Evolutionary conservation across 2,888 invertebrate species (phyloP).

Genomic region (Harpagoxenus sublaevis): DNA sequence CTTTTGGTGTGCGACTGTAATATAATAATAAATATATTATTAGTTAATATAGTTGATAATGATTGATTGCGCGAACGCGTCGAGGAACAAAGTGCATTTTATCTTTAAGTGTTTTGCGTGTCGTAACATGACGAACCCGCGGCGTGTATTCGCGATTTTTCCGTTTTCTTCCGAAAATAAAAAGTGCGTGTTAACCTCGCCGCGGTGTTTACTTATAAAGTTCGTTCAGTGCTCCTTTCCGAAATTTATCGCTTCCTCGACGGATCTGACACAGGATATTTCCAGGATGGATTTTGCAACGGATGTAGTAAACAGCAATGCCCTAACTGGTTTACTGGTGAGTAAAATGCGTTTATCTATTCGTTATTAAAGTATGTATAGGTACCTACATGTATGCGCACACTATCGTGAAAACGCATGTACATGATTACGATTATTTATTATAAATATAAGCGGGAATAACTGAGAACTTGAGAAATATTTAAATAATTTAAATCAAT

Average conservation of each 20-base stretch:
- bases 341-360: background rate
- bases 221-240: background rate
- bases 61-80: background rate
- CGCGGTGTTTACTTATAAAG: too few relatives aligned
- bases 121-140: background rate
- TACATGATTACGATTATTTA: background rate
- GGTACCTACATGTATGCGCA: background rate
- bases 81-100: background rate
- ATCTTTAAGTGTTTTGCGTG: background rate
- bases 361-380: background rate
- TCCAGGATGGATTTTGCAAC: background rate
- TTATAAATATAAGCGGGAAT: background rate
- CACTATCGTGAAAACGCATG: background rate
- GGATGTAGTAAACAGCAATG: background rate
- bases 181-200: background rate
- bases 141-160: background rate
- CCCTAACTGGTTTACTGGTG: background rate
- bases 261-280: background rate
- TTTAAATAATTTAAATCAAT: background rate
- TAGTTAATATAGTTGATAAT: background rate
- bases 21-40: background rate
- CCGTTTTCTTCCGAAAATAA: background rate
- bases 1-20: background rate
- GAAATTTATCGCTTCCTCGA: background rate
- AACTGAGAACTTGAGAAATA: background rate